Percentiles rank a stretch among this genome's conserved stretches.
These are phyloP conservation scores for Periophthalmus magnuspinnatus DNA, from an alignment of 2,797 vertebrate genomes.

Conservation along the genomic window DNA sequence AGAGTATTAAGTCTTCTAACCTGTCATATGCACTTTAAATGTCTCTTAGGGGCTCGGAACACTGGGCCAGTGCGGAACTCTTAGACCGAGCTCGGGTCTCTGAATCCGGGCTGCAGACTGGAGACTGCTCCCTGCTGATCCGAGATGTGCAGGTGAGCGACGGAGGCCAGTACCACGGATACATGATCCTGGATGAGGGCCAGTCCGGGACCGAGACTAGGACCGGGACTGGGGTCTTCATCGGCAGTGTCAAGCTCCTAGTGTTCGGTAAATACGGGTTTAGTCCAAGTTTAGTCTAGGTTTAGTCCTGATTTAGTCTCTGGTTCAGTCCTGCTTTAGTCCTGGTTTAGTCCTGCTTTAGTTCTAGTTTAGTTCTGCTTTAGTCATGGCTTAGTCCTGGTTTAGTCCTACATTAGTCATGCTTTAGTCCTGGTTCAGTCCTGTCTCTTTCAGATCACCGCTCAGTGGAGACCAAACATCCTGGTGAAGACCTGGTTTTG, in stretches of 20 bases:
- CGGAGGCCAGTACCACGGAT: slow-evolving; percentile 68
- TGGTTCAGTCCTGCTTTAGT: background rate
- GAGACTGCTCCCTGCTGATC: slow-evolving; percentile 74
- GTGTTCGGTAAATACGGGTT: slow-evolving; percentile 54
- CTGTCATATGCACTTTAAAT: too few relatives aligned
- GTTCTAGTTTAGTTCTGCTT: too few relatives aligned
- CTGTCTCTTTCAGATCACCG: slow-evolving; percentile 56
- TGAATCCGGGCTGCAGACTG: slow-evolving; percentile 37
- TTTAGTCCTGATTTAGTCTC: background rate
- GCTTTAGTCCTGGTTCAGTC: background rate
- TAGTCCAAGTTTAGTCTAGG: background rate
- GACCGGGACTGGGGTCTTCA: slow-evolving; percentile 38
- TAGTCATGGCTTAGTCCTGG: too few relatives aligned
- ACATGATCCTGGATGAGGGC: slow-evolving; percentile 49
- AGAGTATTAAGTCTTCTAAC: too few relatives aligned
- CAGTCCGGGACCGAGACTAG: slow-evolving; percentile 23
- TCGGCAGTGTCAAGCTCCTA: slow-evolving; percentile 63
- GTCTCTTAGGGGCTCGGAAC: slow-evolving; percentile 14
- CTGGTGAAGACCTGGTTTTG: slow-evolving; percentile 56
- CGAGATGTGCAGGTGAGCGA: slow-evolving; percentile 65
- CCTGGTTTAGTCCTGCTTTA: background rate
- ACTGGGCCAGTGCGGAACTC: slow-evolving; percentile 52
- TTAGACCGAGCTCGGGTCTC: slow-evolving; percentile 45
- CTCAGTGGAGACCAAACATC: background rate
- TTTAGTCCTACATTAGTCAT: too few relatives aligned